Percentiles rank a stretch among this genome's conserved stretches.
These are phyloP conservation scores for Endotricha flammealis DNA, from an alignment of 2,888 invertebrate species.

Conservation along the genomic window DNA sequence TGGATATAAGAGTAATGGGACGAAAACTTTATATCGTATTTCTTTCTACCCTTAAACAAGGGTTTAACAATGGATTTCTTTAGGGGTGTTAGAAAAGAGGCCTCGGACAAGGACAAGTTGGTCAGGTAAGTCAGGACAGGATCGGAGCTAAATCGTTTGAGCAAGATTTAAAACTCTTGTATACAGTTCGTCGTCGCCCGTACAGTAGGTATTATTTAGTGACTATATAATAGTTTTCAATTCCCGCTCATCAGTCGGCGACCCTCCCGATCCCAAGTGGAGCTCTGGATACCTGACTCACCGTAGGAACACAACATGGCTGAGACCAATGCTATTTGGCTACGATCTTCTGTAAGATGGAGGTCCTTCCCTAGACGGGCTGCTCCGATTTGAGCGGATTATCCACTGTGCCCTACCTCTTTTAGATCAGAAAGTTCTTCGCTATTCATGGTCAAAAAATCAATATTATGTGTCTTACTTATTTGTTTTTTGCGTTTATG, in stretches of 20 bases:
- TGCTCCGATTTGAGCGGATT: no score
- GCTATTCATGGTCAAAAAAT: no score
- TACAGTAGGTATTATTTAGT: constrained; percentile 6
- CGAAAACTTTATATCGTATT: constrained; percentile 5
- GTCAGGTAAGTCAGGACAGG: constrained; percentile 4
- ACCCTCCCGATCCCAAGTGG: no score
- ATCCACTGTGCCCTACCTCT: no score
- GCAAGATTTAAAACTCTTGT: constrained; percentile 3
- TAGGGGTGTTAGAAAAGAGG: constrained; percentile 4
- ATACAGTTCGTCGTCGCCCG: neutral
- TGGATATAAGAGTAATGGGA: constrained; percentile 2
- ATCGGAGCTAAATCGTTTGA: constrained; percentile 3
- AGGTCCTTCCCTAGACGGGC: no score
- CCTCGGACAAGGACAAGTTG: constrained; percentile 3
- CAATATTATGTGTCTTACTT: no score
- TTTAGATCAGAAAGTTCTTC: no score
- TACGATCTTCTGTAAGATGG: no score
- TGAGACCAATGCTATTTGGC: no score
- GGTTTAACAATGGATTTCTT: constrained; percentile 10
- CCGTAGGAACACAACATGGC: no score
- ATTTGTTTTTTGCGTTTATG: neutral
- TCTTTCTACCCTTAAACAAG: constrained; percentile 4
- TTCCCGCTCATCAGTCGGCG: no score
- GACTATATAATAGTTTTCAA: neutral
- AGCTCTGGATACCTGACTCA: no score